Base-by-base conservation (phyloP, 2,113 vertebrate species). In the Microtus oregoni region DNA sequence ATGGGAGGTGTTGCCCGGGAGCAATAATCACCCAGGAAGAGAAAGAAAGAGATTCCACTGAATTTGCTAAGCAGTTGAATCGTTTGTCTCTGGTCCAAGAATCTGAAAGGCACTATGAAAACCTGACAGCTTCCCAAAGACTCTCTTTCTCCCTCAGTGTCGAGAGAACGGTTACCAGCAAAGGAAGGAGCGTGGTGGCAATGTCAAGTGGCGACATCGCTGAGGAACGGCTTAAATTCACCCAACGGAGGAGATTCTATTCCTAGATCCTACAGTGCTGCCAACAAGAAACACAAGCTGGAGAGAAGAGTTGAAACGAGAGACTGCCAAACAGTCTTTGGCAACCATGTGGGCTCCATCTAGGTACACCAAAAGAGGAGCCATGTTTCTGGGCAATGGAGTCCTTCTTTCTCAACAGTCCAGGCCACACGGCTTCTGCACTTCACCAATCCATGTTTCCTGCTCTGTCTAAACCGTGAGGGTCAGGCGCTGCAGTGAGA, bases 191-290 rank as follows among this genome's bases (percentile, higher is more conserved):
- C 89, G 89, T 91, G 90, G 79, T 94, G 67, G 92, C 89, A 90
- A 88, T 90, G 58, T 90, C 93, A 89, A 96, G 88, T 90, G 89
- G 63, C 87, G 94, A 90, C 90, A 95, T 94, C 87, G 81, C 93
- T 90, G 94, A 93, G 92, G 90, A 94, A 96, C 95, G 96, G 97
- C 94, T 98, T 97, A 97, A 97, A 98, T 97, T 98, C 96, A 96
- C 97, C 92, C 97, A 98, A 97, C 97, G 81, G 96, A 96, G 90
- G 90, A 95, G 94, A 97, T 97, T 97, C 97, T 98, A 98, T 98
- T 98, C 97, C 97, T 98, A 98, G 97, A 95, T 22, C 83, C 79
- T 88, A 55, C 96, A 88, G 87, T 92, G 94, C 96, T 97, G 97
- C 97, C 97, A 98, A 90, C 70, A 94, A 94, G 97, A 97, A 98